A percentile compares a stretch with the other conserved stretches of the same genome.
phyloP scores from a whole-genome alignment of 1,140 invertebrate genomes.

The Scaptomyza pallida region DNA sequence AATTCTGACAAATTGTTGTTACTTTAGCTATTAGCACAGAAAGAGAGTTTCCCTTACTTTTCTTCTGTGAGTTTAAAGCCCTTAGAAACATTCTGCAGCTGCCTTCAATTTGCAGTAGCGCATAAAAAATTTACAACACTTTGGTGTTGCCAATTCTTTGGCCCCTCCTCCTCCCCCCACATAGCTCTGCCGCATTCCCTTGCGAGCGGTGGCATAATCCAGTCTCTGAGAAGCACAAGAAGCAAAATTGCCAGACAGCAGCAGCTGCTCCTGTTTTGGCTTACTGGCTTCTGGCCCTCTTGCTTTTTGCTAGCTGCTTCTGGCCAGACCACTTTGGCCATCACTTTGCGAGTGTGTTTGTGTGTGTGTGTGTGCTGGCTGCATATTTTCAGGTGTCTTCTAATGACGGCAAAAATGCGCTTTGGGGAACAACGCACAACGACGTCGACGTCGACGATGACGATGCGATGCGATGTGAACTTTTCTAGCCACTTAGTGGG shows the following conservation, averaged over 20 bases:
- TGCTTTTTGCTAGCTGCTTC: slow-evolving; percentile 12
- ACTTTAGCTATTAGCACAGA: slow-evolving; percentile 33
- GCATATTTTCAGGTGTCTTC: slow-evolving; percentile 57
- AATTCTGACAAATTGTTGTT: slow-evolving; percentile 49
- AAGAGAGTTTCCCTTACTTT: background rate
- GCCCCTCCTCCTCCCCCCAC: background rate
- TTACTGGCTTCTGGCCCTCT: slow-evolving; percentile 20
- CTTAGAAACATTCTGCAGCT: slow-evolving; percentile 28
- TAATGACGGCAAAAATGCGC: slow-evolving; percentile 77
- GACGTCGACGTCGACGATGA: background rate
- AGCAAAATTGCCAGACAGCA: slow-evolving; percentile 5
- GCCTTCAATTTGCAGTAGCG: slow-evolving; percentile 46
- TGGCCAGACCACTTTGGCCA: slow-evolving; percentile 39
- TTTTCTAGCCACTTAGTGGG: slow-evolving; percentile 56
- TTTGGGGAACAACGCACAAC: slow-evolving; percentile 46
- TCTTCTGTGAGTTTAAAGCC: slow-evolving; percentile 15
- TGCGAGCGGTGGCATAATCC: slow-evolving; percentile 17
- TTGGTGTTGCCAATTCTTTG: slow-evolving; percentile 14
- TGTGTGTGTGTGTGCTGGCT: slow-evolving; percentile 3
- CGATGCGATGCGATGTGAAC: slow-evolving; percentile 11
- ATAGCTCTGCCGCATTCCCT: slow-evolving; percentile 1
- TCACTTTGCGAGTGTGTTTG: background rate
- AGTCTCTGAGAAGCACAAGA: slow-evolving; percentile 3
- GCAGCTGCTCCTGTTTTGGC: slow-evolving; percentile 33
- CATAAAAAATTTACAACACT: slow-evolving; percentile 49